These are phyloP conservation scores for Oreochromis spilurus DNA, from an alignment of 2,113 vertebrate species.

Conservation along the genomic window DNA sequence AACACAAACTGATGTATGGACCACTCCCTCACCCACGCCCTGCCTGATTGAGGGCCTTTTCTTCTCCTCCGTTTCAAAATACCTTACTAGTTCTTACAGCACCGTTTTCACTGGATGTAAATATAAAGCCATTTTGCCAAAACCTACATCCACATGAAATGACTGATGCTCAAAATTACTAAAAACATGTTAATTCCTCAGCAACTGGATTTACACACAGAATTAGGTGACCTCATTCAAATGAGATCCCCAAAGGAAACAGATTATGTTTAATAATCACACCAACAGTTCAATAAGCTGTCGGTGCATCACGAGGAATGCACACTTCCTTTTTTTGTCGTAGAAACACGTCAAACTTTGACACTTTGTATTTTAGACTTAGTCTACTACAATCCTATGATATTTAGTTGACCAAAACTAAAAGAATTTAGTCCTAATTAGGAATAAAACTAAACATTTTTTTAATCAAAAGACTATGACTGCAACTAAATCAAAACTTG, in stretches of 20 bases:
- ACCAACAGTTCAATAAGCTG: background rate
- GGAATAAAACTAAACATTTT: background rate
- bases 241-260: background rate
- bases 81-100: background rate
- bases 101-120: background rate
- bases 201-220: background rate
- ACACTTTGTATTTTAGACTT: background rate
- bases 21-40: background rate
- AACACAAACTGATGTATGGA: slow-evolving; percentile 42
- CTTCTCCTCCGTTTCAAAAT: background rate
- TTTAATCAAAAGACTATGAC: background rate
- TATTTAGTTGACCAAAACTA: background rate
- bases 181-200: background rate
- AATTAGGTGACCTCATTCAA: background rate
- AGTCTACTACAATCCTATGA: background rate
- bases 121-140: background rate
- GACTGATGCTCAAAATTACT: background rate
- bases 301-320: background rate
- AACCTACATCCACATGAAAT: background rate
- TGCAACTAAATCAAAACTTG: background rate
- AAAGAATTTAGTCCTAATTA: background rate
- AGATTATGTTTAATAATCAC: background rate
- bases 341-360: background rate
- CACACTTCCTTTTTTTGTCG: background rate
- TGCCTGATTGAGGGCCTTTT: background rate